phyloP scores from a whole-genome alignment of 1,140 invertebrate species.

The Drosophila fuyamai region DNA sequence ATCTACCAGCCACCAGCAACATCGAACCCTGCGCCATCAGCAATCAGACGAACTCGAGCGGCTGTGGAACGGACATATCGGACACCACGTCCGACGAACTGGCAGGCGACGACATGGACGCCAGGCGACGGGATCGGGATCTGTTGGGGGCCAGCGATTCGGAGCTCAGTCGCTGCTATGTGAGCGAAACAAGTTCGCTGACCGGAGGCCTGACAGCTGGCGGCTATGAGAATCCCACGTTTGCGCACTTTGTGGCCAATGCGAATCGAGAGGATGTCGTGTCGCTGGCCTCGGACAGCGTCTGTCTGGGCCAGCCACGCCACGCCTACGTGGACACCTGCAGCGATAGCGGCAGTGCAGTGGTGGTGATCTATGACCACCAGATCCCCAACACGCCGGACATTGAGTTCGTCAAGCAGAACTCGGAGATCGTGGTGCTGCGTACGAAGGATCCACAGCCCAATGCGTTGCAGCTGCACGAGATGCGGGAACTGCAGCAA shows the following conservation, averaged over 20 bases:
- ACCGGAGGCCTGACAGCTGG: slow-evolving; percentile 62
- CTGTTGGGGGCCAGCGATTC: slow-evolving; percentile 74
- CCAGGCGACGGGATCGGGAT: slow-evolving; percentile 27
- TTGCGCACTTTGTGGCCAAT: slow-evolving; percentile 73
- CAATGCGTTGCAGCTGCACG: slow-evolving; percentile 58
- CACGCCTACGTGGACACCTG: slow-evolving; percentile 70
- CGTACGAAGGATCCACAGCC: slow-evolving; percentile 78
- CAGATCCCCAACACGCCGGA: slow-evolving; percentile 81
- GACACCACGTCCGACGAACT: slow-evolving; percentile 80
- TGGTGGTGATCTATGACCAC: slow-evolving; percentile 83
- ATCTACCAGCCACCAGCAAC: slow-evolving; percentile 36
- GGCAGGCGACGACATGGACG: slow-evolving; percentile 31
- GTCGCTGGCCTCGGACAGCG: slow-evolving; percentile 62
- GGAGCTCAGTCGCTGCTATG: slow-evolving; percentile 82
- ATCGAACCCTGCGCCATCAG: slow-evolving; percentile 71
- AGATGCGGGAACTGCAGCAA: slow-evolving; percentile 79
- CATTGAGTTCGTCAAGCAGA: slow-evolving; percentile 83
- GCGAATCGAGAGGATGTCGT: slow-evolving; percentile 51
- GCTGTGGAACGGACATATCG: slow-evolving; percentile 80
- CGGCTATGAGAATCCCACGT: slow-evolving; percentile 83
- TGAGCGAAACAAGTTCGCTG: slow-evolving; percentile 83
- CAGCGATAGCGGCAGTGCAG: slow-evolving; percentile 70
- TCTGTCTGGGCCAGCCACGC: slow-evolving; percentile 56
- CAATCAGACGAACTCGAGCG: slow-evolving; percentile 81
- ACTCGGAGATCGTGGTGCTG: slow-evolving; percentile 82